phyloP scores from a whole-genome alignment of 2,113 vertebrate species.

The Alexandromys fortis region DNA sequence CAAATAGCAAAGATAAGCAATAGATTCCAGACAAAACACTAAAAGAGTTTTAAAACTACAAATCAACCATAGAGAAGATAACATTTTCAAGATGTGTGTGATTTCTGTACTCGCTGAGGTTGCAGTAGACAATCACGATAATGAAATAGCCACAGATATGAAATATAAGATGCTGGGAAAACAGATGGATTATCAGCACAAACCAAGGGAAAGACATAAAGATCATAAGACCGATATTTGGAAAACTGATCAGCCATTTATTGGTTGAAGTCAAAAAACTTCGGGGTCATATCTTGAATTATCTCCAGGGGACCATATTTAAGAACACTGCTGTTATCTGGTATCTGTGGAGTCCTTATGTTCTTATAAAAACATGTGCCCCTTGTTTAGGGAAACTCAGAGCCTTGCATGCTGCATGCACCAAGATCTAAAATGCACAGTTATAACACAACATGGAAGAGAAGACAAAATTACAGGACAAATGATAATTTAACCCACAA shows the following conservation, averaged over 20 bases:
- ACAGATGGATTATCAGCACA: background rate
- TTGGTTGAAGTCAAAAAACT: background rate
- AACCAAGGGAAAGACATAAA: background rate
- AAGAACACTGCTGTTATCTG: background rate
- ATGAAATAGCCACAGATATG: background rate
- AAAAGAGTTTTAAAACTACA: conserved; percentile 2
- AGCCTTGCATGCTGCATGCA: background rate
- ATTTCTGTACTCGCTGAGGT: background rate
- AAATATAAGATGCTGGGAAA: background rate
- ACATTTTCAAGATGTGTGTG: background rate
- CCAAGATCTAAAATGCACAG: background rate
- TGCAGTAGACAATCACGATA: background rate
- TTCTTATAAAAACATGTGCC: background rate
- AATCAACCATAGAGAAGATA: background rate
- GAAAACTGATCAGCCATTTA: background rate
- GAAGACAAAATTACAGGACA: background rate
- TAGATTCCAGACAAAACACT: background rate
- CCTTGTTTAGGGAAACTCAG: background rate
- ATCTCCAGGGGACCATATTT: background rate
- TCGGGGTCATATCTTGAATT: background rate
- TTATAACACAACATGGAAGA: background rate
- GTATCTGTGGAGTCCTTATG: background rate
- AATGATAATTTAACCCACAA: background rate
- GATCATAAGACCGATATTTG: background rate
- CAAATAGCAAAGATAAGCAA: background rate